Evolutionary conservation across 2,888 invertebrate genomes (phyloP), one percentile per base, ranked within the genome.

Genomic region (Drosophila affinis): DNA sequence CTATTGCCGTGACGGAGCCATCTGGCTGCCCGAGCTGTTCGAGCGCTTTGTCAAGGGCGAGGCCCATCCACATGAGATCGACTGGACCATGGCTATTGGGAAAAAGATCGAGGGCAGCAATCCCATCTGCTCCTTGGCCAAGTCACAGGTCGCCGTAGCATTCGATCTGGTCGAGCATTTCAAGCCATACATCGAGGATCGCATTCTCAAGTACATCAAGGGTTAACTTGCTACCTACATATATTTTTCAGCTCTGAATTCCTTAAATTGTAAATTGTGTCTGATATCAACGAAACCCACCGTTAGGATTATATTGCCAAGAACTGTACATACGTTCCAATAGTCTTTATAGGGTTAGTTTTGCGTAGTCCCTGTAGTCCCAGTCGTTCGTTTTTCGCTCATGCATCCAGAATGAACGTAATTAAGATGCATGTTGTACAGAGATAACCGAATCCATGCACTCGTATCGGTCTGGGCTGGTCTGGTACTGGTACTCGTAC

Each of bases 121-220:
- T 0, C 45, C 99, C 10, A 99, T 99, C 92, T 99, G 99, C 93
- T 98, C 98, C 18, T 92, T 99, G 62, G 98, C 97, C 49, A 98
- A 99, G 91, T 98, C 98, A 80, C 99, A 99, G 45, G 99, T 99
- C 21, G 99, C 98, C 98, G 98, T 99, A 0, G 98, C 98, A 3
- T 98, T 98, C 91, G 96, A 97, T n/a, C 93, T 99, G 55, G 97
- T 99, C 89, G 94, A 98, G 44, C 98, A 99, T 92, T 99, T 98
- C 93, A 94, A 98, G 88, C 97, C 97, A 0, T 96, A 96, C 90
- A 93, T 99, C 59, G 97, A 98, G 91, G 93, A 94, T 12, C 94
- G 98, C 82, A 98, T 99, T 94, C 92, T 93, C 51, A 93, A 93
- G 48, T 95, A 72, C 51, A 59, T 51, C 10, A 63, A 75, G 45